phyloP scores from a whole-genome alignment of 2,888 invertebrate species.

The Ornithoptera priamus region DNA sequence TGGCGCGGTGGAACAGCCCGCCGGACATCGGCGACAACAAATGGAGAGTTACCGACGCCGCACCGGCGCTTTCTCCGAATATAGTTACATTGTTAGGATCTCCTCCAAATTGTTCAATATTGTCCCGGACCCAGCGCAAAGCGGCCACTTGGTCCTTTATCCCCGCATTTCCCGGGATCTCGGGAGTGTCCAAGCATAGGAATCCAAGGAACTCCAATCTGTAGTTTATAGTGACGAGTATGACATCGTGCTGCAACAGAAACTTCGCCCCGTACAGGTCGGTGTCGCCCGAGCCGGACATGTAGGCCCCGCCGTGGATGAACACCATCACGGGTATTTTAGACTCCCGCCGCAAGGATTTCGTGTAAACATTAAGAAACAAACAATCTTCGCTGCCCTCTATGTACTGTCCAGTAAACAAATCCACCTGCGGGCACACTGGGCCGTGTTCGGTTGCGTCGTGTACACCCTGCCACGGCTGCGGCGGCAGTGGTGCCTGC shows the following conservation, averaged over 20 bases:
- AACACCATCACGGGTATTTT: constrained; percentile 59
- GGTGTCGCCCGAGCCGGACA: constrained; percentile 48
- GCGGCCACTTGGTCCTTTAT: constrained; percentile 57
- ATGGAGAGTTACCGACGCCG: constrained; percentile 52
- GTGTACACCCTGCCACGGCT: constrained; percentile 48
- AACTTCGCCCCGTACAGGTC: constrained; percentile 53
- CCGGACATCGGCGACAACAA: constrained; percentile 55
- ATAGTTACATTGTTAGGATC: constrained; percentile 51
- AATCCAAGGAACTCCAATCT: constrained; percentile 56
- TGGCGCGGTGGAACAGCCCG: constrained; percentile 54
- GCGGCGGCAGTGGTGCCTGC: constrained; percentile 50
- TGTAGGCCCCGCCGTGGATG: constrained; percentile 59
- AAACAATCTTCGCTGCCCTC: constrained; percentile 54
- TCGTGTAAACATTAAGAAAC: constrained; percentile 54
- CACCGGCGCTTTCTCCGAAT: constrained; percentile 59
- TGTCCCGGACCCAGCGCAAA: constrained; percentile 48
- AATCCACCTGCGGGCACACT: constrained; percentile 50
- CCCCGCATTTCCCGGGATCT: constrained; percentile 57
- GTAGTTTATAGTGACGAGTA: constrained; percentile 62
- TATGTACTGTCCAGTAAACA: constrained; percentile 33
- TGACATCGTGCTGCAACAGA: constrained; percentile 54
- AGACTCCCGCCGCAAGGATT: constrained; percentile 35
- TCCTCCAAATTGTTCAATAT: constrained; percentile 49
- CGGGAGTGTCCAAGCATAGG: constrained; percentile 47
- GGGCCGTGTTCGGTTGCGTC: constrained; percentile 50